phyloP scores from a whole-genome alignment of 1,140 invertebrate species.

The Harlomillsia oculata region DNA sequence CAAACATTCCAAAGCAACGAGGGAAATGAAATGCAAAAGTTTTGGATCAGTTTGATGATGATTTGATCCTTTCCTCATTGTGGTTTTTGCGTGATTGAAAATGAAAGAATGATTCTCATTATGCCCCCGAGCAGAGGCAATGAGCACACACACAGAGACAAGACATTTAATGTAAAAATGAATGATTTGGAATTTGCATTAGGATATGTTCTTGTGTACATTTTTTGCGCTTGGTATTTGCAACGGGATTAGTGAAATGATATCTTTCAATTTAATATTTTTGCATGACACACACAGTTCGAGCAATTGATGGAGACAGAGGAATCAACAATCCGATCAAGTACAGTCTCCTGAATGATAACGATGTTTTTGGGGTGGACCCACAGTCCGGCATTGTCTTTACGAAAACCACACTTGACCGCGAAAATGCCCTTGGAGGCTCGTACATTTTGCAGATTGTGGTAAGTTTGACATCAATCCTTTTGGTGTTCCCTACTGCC shows the following conservation, averaged over 20 bases:
- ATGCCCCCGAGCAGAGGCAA: no score
- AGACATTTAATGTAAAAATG: no score
- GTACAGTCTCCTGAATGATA: conserved; percentile 65
- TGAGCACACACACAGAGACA: no score
- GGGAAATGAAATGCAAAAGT: no score
- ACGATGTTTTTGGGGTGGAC: conserved; percentile 64
- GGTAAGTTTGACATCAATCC: conserved; percentile 43
- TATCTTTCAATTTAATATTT: no score
- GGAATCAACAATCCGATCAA: conserved; percentile 79
- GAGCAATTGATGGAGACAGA: conserved; percentile 80
- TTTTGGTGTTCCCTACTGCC: background rate
- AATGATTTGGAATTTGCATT: background rate
- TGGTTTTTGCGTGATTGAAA: no score
- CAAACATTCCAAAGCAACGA: no score
- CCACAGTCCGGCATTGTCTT: conserved; percentile 66
- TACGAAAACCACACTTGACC: conserved; percentile 63
- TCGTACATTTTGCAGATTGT: conserved; percentile 77
- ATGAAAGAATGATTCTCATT: no score
- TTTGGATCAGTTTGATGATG: no score
- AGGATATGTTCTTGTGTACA: no score
- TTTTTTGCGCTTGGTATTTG: background rate
- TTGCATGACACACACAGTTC: no score
- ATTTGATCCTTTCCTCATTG: no score
- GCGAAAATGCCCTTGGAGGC: conserved; percentile 67
- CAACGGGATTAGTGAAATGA: background rate